Evolutionary conservation across 2,888 invertebrate genomes (phyloP), one percentile per base, ranked within the genome.

Genomic region (Leistus spinibarbis): DNA sequence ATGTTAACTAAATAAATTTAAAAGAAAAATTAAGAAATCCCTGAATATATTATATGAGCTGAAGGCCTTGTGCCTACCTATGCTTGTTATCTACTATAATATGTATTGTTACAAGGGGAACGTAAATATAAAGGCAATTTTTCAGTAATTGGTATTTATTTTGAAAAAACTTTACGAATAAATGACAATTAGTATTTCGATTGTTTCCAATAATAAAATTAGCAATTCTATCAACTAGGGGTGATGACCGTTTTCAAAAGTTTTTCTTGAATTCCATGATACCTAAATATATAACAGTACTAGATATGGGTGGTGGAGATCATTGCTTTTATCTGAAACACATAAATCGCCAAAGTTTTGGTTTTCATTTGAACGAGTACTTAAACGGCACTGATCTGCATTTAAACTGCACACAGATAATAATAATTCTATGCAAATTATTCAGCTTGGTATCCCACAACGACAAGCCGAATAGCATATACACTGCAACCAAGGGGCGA

Each of bases 371-470:
- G 62, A 73, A 73, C 73, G 73, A 73, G 67, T 73, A 67, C 73
- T 73, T 73, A 73, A 73, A 76, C 76, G 65, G 69, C 69, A 23
- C 69, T 76, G 71, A 70, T 76, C 76, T 76, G 76, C 76, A 76
- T 76, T 76, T 76, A 76, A 76, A 76, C 76, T 76, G 76, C 76
- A 76, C 66, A 76, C 67, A 65, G 76, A 76, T 76, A 71, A 76
- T 76, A 76, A 76, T 76, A 76, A 76, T 76, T 76, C 70, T 71
- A 76, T 76, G 76, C 76, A 76, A 76, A 76, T 76, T 69, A 76
- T 71, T 76, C 71, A 68, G n/a, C 40, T 67, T 57, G 60, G 56
- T 65, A 56, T 67, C 67, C 73, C 60, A 10, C 60, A 27, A n/a
- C n/a, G n/a, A n/a, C n/a, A n/a, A n/a, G n/a, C n/a, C n/a, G n/a